A percentile compares a stretch with the other conserved stretches of the same genome.
Conservation (phyloP, 2,797 vertebrate genomes). For the Bradypodion pumilum region DNA sequence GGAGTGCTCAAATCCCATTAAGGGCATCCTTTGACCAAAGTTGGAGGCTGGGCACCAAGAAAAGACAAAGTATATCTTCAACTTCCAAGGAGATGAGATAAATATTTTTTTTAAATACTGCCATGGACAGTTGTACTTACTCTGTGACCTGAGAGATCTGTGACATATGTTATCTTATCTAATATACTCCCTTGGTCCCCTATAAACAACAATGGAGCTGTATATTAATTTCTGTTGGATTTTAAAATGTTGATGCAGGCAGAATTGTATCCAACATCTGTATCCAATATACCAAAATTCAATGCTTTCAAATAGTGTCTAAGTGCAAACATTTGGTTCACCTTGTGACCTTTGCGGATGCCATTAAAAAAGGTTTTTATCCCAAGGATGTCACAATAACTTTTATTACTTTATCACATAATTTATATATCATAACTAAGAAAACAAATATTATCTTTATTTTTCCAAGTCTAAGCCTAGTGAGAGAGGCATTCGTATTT, state of each 20-base stretch:
- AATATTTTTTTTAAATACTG: too few species aligned
- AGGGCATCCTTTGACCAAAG: too few species aligned
- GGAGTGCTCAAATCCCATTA: too few species aligned
- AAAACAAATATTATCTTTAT: neutral
- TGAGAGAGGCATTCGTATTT: neutral
- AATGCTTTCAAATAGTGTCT: too few species aligned
- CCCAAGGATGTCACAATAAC: neutral
- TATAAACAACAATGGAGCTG: neutral
- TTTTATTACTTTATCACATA: neutral
- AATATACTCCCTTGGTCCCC: neutral
- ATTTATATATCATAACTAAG: neutral
- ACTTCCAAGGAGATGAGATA: too few species aligned
- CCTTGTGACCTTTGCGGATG: neutral
- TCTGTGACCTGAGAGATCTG: neutral
- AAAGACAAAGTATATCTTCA: too few species aligned
- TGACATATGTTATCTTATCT: neutral
- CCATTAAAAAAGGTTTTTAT: neutral
- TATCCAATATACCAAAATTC: too few species aligned
- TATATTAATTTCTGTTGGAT: neutral
- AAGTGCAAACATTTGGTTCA: neutral
- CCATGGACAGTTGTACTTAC: too few species aligned
- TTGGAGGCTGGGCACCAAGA: too few species aligned
- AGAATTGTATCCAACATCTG: too few species aligned
- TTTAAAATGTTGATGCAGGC: neutral
- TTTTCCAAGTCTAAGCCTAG: neutral